Conservation (phyloP, 1,140 invertebrate species). For the Oncopeltus fasciatus region DNA sequence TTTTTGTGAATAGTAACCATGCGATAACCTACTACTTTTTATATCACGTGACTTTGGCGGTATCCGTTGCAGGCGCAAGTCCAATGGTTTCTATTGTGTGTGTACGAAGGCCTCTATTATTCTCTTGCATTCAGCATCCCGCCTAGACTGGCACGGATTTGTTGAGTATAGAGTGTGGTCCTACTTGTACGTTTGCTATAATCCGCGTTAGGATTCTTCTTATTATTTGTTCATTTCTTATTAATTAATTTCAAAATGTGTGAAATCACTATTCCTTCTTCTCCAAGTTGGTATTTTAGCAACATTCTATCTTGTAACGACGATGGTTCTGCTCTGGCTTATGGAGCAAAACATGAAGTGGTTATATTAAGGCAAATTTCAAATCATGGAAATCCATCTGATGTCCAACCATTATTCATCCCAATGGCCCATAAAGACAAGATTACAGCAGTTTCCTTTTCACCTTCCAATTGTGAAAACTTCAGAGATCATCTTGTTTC, state of each 20-base stretch:
- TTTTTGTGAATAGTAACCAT: too few species aligned
- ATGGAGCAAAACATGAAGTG: conserved; percentile 40
- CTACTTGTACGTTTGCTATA: not conserved
- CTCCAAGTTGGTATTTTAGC: conserved; percentile 55
- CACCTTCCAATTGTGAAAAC: conserved; percentile 35
- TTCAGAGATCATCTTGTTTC: conserved; percentile 35
- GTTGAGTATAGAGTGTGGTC: not conserved
- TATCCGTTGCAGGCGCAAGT: not conserved
- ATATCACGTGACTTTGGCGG: not conserved
- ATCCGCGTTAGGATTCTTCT: not conserved
- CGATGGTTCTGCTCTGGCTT: conserved; percentile 44
- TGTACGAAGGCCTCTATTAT: not conserved
- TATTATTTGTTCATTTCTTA: not conserved
- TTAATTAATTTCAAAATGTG: conserved; percentile 35
- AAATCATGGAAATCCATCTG: conserved; percentile 29
- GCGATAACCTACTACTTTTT: not conserved
- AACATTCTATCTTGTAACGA: conserved; percentile 41
- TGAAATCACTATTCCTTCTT: conserved; percentile 43
- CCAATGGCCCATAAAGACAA: conserved; percentile 27
- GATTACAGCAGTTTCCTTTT: conserved; percentile 41
- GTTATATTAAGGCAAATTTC: conserved; percentile 29
- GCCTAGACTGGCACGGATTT: not conserved
- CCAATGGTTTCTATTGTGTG: not conserved
- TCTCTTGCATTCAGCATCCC: not conserved
- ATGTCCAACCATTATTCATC: conserved; percentile 17